Conservation (phyloP, 2,888 invertebrate genomes). For the Acanthosepion esculentum region DNA sequence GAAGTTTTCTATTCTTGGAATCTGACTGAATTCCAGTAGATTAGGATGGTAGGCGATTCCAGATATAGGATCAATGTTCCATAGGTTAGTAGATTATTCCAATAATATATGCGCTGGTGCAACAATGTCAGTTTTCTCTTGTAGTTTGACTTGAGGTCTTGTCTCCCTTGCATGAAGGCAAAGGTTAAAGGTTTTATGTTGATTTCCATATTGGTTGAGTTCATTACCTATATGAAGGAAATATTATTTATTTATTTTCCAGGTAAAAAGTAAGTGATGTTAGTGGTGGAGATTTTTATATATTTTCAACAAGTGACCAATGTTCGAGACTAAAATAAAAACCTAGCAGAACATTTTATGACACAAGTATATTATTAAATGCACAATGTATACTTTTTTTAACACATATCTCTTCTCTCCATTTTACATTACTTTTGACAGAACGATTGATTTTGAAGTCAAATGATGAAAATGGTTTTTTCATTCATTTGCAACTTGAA, state of each 20-base stretch:
- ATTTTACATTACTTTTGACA: neutral
- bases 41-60: constrained; percentile 33
- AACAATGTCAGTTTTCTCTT: neutral
- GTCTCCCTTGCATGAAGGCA: neutral
- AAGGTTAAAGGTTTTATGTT: neutral
- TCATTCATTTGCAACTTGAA: too few species aligned
- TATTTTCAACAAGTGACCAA: neutral
- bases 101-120: neutral
- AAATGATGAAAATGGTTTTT: too few species aligned
- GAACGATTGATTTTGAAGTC: neutral
- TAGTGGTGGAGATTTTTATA: neutral
- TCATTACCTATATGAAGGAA: neutral
- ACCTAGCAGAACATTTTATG: neutral
- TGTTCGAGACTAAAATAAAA: neutral
- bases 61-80: constrained; percentile 4
- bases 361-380: neutral
- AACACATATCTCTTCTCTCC: neutral
- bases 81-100: neutral
- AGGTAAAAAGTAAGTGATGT: neutral
- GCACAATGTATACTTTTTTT: neutral
- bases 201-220: neutral
- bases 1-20: neutral
- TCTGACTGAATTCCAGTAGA: constrained; percentile 2
- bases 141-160: neutral
- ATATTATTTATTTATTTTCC: neutral